A percentile compares a stretch with the other conserved stretches of the same genome.
Evolutionary conservation across 2,888 invertebrate genomes (phyloP).

Genomic region (Gandaritis pyraliata): DNA sequence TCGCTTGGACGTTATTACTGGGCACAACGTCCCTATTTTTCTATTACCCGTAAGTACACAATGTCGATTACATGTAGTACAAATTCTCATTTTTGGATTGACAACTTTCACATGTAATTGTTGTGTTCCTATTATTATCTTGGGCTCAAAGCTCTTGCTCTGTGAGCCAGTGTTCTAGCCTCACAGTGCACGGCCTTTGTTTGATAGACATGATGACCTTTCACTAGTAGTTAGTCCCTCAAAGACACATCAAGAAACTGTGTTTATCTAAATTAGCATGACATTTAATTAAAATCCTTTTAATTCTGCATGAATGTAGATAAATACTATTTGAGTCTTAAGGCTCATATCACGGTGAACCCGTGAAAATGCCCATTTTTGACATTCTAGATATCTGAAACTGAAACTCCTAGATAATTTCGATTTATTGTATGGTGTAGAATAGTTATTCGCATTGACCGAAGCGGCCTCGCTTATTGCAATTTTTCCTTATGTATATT

Average conservation of each 20-base stretch:
- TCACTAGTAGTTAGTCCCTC: slow-evolving; percentile 15
- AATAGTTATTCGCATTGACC: too few relatives aligned
- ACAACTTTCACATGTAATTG: slow-evolving; percentile 80
- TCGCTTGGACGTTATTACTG: slow-evolving; percentile 98
- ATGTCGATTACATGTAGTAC: slow-evolving; percentile 61
- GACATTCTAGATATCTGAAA: too few relatives aligned
- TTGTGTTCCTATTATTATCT: slow-evolving; percentile 77
- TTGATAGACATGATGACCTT: slow-evolving; percentile 31
- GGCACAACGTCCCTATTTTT: slow-evolving; percentile 97
- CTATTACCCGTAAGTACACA: slow-evolving; percentile 97
- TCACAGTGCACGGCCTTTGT: slow-evolving; percentile 21
- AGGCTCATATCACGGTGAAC: too few relatives aligned
- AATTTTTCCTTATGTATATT: too few relatives aligned
- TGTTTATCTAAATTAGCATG: slow-evolving; percentile 25
- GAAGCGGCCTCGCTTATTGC: too few relatives aligned
- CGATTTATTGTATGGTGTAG: too few relatives aligned
- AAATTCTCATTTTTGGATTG: slow-evolving; percentile 71
- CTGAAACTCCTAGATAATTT: too few relatives aligned
- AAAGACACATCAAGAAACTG: slow-evolving; percentile 19
- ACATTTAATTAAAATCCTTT: slow-evolving; percentile 22
- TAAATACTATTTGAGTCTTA: too few relatives aligned
- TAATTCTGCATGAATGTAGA: too few relatives aligned
- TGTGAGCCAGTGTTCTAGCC: slow-evolving; percentile 49
- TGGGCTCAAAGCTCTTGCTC: slow-evolving; percentile 57
- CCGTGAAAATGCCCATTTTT: too few relatives aligned